Evolutionary conservation across 2,797 vertebrate genomes (phyloP).

Genomic region (Falco cherrug): DNA sequence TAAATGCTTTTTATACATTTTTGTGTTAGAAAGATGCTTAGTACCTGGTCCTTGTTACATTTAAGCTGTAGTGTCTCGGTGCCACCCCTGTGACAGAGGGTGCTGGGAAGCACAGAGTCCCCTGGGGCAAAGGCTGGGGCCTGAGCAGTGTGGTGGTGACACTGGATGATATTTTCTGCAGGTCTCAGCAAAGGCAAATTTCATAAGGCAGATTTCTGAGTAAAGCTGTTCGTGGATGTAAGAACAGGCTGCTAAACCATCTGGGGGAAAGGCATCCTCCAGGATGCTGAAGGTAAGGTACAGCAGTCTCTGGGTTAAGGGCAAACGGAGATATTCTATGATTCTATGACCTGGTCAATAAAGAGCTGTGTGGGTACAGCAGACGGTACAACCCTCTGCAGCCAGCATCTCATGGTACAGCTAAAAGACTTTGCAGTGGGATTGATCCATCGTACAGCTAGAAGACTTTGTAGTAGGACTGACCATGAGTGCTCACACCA

Average conservation of each 20-base stretch:
- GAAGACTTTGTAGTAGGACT: not conserved
- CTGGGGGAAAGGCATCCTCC: not conserved
- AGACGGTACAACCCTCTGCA: too few species aligned
- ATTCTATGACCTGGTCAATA: not conserved
- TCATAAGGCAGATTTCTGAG: not conserved
- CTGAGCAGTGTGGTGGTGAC: not conserved
- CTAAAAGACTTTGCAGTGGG: not conserved
- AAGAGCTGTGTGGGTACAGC: not conserved
- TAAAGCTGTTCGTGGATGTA: not conserved
- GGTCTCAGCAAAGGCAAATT: not conserved
- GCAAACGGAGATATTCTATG: too few species aligned
- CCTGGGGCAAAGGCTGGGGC: accelerated
- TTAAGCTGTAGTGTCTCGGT: not conserved
- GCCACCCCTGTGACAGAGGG: not conserved
- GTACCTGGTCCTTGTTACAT: not conserved
- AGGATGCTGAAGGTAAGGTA: not conserved
- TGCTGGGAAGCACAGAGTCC: not conserved
- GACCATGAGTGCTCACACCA: accelerated
- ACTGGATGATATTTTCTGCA: not conserved
- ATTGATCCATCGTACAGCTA: accelerated
- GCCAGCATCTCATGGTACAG: not conserved
- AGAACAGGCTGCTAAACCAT: not conserved
- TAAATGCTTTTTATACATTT: not conserved
- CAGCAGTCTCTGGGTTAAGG: not conserved
- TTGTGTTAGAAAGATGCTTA: not conserved